These are phyloP conservation scores for Alcedo quadribrachys DNA, from an alignment of 2,797 vertebrate species.

Conservation along the genomic window DNA sequence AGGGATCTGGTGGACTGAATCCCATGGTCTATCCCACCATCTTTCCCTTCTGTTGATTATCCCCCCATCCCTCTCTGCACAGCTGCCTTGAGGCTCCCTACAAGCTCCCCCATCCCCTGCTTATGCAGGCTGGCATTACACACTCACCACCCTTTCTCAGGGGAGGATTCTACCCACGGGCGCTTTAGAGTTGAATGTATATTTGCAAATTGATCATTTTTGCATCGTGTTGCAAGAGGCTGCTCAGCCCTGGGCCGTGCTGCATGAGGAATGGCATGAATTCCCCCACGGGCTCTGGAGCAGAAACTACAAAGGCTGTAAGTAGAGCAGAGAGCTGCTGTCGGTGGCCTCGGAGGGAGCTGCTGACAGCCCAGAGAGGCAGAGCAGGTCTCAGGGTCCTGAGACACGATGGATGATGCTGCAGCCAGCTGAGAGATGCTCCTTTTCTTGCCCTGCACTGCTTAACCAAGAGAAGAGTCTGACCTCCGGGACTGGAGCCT, in stretches of 20 bases:
- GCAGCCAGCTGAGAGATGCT: background rate
- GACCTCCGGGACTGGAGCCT: background rate
- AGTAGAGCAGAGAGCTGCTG: background rate
- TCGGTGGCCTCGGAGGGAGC: background rate
- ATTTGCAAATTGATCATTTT: slow-evolving; percentile 57
- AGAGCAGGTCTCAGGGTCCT: background rate
- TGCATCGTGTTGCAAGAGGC: background rate
- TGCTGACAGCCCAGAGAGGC: background rate
- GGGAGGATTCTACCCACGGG: background rate
- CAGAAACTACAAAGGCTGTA: slow-evolving; percentile 14
- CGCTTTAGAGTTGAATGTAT: slow-evolving; percentile 9
- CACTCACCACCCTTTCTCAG: background rate
- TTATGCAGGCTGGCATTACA: slow-evolving; percentile 10
- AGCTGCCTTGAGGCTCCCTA: slow-evolving; percentile 8
- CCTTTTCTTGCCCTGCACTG: background rate
- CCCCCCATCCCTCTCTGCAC: background rate
- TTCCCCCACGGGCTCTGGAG: background rate
- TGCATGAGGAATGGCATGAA: slow-evolving; percentile 18
- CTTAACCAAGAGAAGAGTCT: background rate
- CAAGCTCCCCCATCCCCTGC: background rate
- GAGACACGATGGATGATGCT: accelerated
- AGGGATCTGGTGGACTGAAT: background rate
- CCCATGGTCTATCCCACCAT: background rate
- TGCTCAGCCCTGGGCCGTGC: slow-evolving; percentile 33
- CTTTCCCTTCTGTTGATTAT: background rate